Evolutionary conservation across 2,797 vertebrate genomes (phyloP), one percentile per base, ranked within the genome.

Genomic region (Aphelocoma californica): DNA sequence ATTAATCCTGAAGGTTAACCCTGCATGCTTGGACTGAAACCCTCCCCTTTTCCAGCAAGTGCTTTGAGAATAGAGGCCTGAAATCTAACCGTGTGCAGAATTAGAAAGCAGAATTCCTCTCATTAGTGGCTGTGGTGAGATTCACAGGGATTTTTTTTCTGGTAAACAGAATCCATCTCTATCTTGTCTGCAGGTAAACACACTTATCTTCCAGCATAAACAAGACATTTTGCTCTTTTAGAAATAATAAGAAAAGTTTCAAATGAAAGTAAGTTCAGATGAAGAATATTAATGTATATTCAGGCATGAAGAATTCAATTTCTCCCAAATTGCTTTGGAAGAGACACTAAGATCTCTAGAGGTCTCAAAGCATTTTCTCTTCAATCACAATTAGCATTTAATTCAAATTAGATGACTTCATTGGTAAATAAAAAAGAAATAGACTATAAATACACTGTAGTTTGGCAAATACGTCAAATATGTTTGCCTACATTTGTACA

Each of bases 371-470:
- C n/a, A 70, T 82, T 94, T 93, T 95, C 14, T 8, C 18, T 65
- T 96, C 79, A 73, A 89, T 93, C 84, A 75, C 51, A 89, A 94
- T 95, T 85, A 96, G 36, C 51, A 92, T 92, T 96, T 73, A 65
- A 89, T 96, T 93, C 56, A 96, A 92, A 88, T 92, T 73, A 92
- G 70, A 94, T 92, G 0, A 80, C 78, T 92, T 92, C 38, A 87
- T 89, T 91, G 51, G 86, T 95, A 95, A 96, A 95, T 91, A 95
- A 82, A 91, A 92, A 81, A 57, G 24, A 86, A 84, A 78, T 28
- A 86, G 40, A 78, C 81, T 47, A 8, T 44, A 60, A 92, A 65
- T 50, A 28, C 20, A 58, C 11, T 72, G 50, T 9, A 47, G 7
- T 12, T 50, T 32, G 50, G 54, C 23, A 94, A 81, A 38, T 65